Base-by-base conservation (phyloP, 2,113 vertebrate genomes). In the Leucopsar rothschildi region DNA sequence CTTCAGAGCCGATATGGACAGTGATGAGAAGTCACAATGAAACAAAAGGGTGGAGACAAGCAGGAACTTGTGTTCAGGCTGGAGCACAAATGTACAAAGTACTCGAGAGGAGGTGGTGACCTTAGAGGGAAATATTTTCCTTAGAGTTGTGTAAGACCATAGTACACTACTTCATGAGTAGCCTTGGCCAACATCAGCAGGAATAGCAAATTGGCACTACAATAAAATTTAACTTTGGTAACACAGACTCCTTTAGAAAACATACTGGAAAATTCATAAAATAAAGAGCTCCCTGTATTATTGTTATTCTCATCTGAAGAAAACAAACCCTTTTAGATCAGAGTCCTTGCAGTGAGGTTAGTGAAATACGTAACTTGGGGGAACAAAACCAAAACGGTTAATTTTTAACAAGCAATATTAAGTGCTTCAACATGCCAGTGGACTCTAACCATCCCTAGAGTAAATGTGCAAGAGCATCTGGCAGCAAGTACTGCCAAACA, bases 281-380 rank as follows among this genome's bases (percentile, higher is more conserved):
- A 25, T 10, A 52, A 72, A 82, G 12, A 25, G 2, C 1, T 86
- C 13, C 2, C 10, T 37, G 12, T 27, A 49, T 15, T 27, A 10
- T 20, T 57, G 31, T 37, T 31, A 56, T 16, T 72, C 65, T n/a
- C 8, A 13, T 19, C 16, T 70, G 19, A 66, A 27, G 24, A 88
- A 84, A 61, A 57, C 1, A 45, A 66, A 27, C 5, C 4, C 59
- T 77, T 83, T 81, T 55, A 60, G n/a, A 27, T 27, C 17, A 35
- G 21, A 76, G 22, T 42, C 25, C 17, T 40, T 76, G 29, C 4
- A 33, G 15, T 37, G 31, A 56, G 10, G 13, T 63, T 50, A 66
- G 6, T 40, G 22, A 91, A 87, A 63, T 27, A n/a, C 0, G 0
- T 64, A 20, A 27, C 52, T 61, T 47, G 1, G 3, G 14, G 15